These are phyloP conservation scores for Chrysomela aeneicollis DNA, from an alignment of 2,888 invertebrate genomes.

Conservation along the genomic window DNA sequence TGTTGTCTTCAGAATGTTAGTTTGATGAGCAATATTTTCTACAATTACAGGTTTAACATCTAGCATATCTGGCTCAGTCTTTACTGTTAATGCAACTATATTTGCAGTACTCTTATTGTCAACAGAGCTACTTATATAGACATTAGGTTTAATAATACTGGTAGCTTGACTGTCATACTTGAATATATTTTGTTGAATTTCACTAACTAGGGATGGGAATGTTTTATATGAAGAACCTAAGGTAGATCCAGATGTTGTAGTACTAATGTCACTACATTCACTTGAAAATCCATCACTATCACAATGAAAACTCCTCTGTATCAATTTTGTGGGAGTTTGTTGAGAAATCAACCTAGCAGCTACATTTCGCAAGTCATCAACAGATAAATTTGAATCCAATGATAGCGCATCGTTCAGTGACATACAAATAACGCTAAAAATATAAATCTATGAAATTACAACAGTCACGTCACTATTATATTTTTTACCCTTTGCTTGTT, in stretches of 20 bases:
- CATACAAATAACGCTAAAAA: constrained; percentile 61
- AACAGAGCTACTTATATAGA: constrained; percentile 28
- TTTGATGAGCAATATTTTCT: constrained; percentile 19
- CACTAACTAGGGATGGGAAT: constrained; percentile 40
- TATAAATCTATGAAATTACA: constrained; percentile 30
- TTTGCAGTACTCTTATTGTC: constrained; percentile 21
- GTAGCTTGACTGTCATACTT: constrained; percentile 36
- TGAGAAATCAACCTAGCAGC: constrained; percentile 60
- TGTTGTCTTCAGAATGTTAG: constrained; percentile 34
- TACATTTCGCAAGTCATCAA: constrained; percentile 61
- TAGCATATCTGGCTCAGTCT: constrained; percentile 10
- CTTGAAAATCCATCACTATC: constrained; percentile 60
- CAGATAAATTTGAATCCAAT: constrained; percentile 61
- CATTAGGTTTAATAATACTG: constrained; percentile 38
- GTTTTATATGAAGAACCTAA: constrained; percentile 41
- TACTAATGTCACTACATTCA: constrained; percentile 56
- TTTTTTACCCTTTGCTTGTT: constrained; percentile 60
- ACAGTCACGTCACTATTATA: constrained; percentile 29
- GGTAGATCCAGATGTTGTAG: constrained; percentile 44
- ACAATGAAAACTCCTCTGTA: constrained; percentile 44
- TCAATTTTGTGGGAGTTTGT: constrained; percentile 48
- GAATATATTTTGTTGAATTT: constrained; percentile 35
- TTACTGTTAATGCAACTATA: background rate
- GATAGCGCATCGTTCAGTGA: constrained; percentile 61
- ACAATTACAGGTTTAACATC: constrained; percentile 20